Evolutionary conservation across 2,797 vertebrate species (phyloP).

Genomic region (Cacajao melanocephalus): DNA sequence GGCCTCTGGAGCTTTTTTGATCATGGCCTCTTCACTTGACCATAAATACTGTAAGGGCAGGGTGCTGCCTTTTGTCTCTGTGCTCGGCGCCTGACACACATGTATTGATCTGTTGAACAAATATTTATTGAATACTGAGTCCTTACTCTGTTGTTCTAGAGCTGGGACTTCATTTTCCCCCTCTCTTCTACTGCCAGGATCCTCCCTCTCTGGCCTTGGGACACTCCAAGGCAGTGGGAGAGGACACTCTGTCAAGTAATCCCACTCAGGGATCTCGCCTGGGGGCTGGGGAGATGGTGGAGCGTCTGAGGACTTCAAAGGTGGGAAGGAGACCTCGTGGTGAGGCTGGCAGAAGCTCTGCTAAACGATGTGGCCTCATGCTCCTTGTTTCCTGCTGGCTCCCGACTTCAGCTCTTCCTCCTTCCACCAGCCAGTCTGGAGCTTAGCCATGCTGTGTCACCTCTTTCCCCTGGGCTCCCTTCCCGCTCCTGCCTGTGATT

Average conservation of each 20-base stretch:
- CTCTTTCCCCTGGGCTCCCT: neutral
- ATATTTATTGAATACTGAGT: constrained; percentile 8
- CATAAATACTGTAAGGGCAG: neutral
- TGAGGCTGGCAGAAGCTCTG: neutral
- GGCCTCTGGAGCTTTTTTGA: neutral
- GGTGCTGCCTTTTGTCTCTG: neutral
- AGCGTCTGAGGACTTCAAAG: neutral
- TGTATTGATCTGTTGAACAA: constrained; percentile 54
- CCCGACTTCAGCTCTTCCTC: constrained; percentile 22
- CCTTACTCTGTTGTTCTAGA: neutral
- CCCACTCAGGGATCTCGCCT: neutral
- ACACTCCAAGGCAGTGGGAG: neutral
- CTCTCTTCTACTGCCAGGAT: neutral
- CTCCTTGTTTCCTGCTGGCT: neutral
- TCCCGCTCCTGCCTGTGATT: neutral
- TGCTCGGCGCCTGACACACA: neutral
- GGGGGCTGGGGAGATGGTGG: neutral
- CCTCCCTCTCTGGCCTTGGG: constrained; percentile 5
- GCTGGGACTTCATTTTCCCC: neutral
- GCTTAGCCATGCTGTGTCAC: neutral
- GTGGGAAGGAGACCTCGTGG: neutral
- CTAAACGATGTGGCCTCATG: neutral
- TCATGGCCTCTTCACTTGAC: neutral
- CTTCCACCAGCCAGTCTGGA: neutral
- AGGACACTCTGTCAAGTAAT: neutral